Conservation (phyloP, 2,113 vertebrate species). For the Channa maculata region DNA sequence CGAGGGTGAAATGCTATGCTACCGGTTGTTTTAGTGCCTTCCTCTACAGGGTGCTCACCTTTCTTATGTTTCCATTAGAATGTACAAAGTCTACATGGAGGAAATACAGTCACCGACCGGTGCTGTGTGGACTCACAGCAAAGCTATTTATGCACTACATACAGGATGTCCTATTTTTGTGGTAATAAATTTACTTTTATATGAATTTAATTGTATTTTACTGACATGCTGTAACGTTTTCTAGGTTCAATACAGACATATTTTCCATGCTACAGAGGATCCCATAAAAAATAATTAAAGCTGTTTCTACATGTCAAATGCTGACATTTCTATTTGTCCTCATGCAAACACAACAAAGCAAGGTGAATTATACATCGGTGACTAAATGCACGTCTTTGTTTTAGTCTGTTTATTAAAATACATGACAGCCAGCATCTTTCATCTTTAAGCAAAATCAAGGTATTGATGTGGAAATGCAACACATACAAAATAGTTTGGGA, state of each 20-base stretch:
- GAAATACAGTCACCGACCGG: constrained; percentile 31
- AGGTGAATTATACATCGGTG: background rate
- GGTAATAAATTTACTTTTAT: constrained; percentile 83
- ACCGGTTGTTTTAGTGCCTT: constrained; percentile 80
- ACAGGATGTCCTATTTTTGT: constrained; percentile 79
- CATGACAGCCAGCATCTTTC: constrained; percentile 38
- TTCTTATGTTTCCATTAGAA: constrained; percentile 66
- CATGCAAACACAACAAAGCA: constrained; percentile 12
- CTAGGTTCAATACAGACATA: background rate
- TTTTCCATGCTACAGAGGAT: constrained; percentile 9
- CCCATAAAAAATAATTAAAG: constrained; percentile 12
- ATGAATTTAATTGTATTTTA: constrained; percentile 51
- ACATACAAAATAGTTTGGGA: background rate
- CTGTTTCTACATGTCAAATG: constrained; percentile 13
- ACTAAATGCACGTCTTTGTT: background rate
- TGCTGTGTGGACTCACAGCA: constrained; percentile 54
- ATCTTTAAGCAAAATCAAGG: constrained; percentile 13
- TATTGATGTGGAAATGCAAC: constrained; percentile 14
- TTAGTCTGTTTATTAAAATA: constrained; percentile 37
- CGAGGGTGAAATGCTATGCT: constrained; percentile 35
- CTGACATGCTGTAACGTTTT: constrained; percentile 26
- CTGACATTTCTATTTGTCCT: constrained; percentile 28
- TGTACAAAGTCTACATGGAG: constrained; percentile 52
- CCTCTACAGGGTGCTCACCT: constrained; percentile 64
- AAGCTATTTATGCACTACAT: constrained; percentile 81